phyloP scores from a whole-genome alignment of 2,888 invertebrate genomes.

The Standfussiana lucernea region DNA sequence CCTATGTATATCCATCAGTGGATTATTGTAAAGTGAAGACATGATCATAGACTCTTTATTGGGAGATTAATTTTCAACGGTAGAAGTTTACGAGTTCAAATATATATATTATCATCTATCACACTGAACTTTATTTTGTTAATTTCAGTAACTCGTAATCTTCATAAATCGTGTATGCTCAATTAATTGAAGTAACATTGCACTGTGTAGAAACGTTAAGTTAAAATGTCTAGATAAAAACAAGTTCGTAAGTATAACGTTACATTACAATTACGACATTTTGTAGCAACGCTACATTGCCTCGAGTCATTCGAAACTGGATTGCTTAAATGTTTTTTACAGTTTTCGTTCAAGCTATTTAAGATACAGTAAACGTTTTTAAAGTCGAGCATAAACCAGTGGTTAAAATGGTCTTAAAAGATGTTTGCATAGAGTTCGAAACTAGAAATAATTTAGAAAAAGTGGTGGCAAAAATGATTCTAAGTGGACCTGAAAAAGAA shows the following conservation, averaged over 20 bases:
- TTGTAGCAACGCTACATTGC: constrained; percentile 34
- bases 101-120: too few relatives aligned
- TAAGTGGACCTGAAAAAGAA: background rate
- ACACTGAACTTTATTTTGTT: background rate
- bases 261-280: constrained; percentile 20
- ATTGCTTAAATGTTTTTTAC: constrained; percentile 23
- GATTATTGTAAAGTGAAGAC: background rate
- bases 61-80: background rate
- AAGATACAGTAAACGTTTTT: constrained; percentile 12
- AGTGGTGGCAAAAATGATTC: background rate
- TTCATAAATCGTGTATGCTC: background rate
- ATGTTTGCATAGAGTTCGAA: background rate
- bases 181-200: background rate
- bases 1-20: background rate
- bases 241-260: constrained; percentile 22
- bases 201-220: background rate
- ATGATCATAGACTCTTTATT: background rate
- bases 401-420: background rate
- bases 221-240: background rate
- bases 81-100: background rate
- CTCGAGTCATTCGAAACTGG: constrained; percentile 33
- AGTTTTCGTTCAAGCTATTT: constrained; percentile 30
- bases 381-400: constrained; percentile 17
- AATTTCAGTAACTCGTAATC: background rate
- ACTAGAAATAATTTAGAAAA: background rate